Evolutionary conservation across 2,888 invertebrate genomes (phyloP).

Genomic region (Limnephilus rhombicus): DNA sequence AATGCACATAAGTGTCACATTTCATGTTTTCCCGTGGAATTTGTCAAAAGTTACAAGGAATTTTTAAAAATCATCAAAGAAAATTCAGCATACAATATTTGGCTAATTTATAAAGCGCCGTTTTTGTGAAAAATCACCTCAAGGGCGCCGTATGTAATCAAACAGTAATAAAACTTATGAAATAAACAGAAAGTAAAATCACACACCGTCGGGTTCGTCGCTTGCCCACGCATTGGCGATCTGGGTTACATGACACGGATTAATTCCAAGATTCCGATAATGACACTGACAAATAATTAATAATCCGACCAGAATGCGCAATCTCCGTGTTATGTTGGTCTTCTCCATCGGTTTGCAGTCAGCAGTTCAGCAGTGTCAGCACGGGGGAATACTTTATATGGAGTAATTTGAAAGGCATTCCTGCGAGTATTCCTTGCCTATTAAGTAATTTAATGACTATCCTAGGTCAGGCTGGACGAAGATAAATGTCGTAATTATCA

Average conservation of each 20-base stretch:
- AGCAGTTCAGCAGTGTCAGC: not conserved
- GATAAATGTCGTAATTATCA: conserved; percentile 37
- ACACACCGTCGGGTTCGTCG: not conserved
- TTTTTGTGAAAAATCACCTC: no score
- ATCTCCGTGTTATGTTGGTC: not conserved
- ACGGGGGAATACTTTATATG: not conserved
- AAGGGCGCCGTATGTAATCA: not conserved
- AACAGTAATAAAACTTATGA: not conserved
- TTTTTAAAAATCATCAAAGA: not conserved
- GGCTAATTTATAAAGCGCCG: no score
- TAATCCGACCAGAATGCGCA: not conserved
- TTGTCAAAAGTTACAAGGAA: not conserved
- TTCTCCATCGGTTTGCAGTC: conserved; percentile 4
- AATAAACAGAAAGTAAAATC: not conserved
- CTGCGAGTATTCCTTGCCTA: conserved; percentile 10
- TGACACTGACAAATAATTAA: not conserved
- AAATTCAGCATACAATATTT: not conserved
- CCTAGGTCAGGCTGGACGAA: conserved; percentile 26
- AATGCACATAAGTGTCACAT: not conserved
- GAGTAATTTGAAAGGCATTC: not conserved
- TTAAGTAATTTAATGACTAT: conserved; percentile 14
- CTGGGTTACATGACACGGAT: not conserved
- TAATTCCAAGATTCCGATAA: not conserved
- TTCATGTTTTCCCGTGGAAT: not conserved
- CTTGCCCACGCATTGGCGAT: not conserved